Base-by-base conservation (phyloP, 2,797 vertebrate species). In the Echeneis naucrates region DNA sequence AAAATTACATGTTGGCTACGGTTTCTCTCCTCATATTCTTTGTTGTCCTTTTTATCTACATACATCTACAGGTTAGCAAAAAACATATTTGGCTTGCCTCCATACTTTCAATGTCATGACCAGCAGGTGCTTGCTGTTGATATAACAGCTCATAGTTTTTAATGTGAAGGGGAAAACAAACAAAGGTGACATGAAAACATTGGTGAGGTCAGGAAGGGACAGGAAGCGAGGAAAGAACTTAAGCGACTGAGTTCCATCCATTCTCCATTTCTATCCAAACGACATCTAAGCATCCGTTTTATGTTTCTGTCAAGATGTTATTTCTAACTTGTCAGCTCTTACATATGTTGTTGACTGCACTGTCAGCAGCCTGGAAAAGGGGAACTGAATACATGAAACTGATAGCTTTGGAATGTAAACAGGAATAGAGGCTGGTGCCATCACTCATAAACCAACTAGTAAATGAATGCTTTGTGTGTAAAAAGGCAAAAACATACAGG, bases 391-490 rank as follows among this genome's bases (percentile, higher is more conserved):
- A 79, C 70, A 77, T 64, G 44, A 53, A 67, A 0, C 14, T 0
- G 38, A 75, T 62, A 35, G 50, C 64, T 83, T 85, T 82, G 63
- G 48, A 77, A 80, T 80, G 58, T 75, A 78, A 76, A 82, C 82
- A 8, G 52, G n/a, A 27, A 21, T 4, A 32, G 21, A 42, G 55
- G 67, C 53, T 12, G 19, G 19, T 32, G 21, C 53, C 26, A 60
- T 74, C 17, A 37, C 26, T 72, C 62, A 59, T 19, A 62, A 72
- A 64, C 62, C 23, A 59, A 14, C n/a, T 27, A 61, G 57, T 53
- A 51, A 27, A 74, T 40, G 11, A 67, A 59, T 48, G 17, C 23
- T 12, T 17, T 37, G 17, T 11, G 11, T 55, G 13, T 30, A 21
- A 63, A 63, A 5, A 32, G 26, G 56, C 30, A 52, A 67, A 60